Conservation (phyloP, 2,888 invertebrate genomes). For the Chloromyia formosa region DNA sequence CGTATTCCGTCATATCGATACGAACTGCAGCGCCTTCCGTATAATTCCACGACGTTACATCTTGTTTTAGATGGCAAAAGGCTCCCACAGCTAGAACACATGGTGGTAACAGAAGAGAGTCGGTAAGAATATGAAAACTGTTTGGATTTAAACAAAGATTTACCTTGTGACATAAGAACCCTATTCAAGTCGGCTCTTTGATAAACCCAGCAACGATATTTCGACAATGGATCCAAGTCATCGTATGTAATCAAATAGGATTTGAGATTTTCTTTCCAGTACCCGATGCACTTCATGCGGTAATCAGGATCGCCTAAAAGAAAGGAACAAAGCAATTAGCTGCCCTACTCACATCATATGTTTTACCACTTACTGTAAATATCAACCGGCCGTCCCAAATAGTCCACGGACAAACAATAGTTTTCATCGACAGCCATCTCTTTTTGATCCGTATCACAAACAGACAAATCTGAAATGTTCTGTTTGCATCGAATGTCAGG, state of each 20-base stretch:
- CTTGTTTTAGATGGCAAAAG: constrained; percentile 76
- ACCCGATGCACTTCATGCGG: constrained; percentile 96
- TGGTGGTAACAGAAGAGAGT: not conserved
- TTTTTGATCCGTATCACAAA: constrained; percentile 94
- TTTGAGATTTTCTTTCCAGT: constrained; percentile 96
- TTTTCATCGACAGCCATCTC: constrained; percentile 94
- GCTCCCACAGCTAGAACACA: constrained; percentile 41
- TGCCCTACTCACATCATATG: no score
- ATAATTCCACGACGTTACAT: constrained; percentile 87
- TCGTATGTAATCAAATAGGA: constrained; percentile 97
- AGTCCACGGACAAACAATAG: constrained; percentile 95
- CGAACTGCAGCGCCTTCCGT: constrained; percentile 94
- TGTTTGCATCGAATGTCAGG: constrained; percentile 92
- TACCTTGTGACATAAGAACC: constrained; percentile 78
- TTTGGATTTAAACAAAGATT: not conserved
- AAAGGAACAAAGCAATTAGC: not conserved
- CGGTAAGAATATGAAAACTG: no score
- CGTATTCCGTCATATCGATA: constrained; percentile 89
- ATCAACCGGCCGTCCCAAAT: constrained; percentile 92
- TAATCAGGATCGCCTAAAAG: constrained; percentile 83
- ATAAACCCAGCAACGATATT: constrained; percentile 98
- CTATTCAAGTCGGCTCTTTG: constrained; percentile 92
- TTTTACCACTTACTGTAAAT: constrained; percentile 72
- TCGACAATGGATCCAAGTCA: constrained; percentile 93
- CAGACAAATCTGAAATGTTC: constrained; percentile 94